phyloP scores from a whole-genome alignment of 2,888 invertebrate species.

The Pimpla rufipes region DNA sequence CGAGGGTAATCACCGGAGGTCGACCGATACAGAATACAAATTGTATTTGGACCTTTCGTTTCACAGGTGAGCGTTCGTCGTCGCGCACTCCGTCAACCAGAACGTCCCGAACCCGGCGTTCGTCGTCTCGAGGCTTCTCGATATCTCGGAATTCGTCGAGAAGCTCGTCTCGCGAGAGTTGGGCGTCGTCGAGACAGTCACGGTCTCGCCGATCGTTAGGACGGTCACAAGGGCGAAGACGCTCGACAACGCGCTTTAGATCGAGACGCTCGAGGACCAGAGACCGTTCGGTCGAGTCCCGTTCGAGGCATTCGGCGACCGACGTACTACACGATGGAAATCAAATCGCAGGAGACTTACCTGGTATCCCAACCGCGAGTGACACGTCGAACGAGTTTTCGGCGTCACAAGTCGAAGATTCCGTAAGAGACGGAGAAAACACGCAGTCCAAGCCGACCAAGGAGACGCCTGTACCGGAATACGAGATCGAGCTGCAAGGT shows the following conservation, averaged over 20 bases:
- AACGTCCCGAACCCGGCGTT: neutral
- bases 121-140: constrained; percentile 26
- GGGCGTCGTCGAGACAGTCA: neutral
- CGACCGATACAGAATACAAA: constrained; percentile 1
- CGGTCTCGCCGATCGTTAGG: neutral
- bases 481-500: constrained; percentile 52
- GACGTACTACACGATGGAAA: constrained; percentile 5
- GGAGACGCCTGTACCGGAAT: constrained; percentile 11
- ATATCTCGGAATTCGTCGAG: neutral
- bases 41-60: constrained; percentile 11
- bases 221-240: neutral
- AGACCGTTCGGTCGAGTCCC: constrained; percentile 30
- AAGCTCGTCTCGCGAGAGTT: constrained; percentile 11
- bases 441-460: constrained; percentile 1
- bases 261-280: constrained; percentile 45
- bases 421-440: neutral
- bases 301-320: constrained; percentile 18
- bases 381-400: neutral
- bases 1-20: neutral
- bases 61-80: constrained; percentile 36
- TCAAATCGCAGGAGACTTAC: neutral
- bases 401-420: constrained; percentile 1
- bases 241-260: constrained; percentile 31
- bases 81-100: constrained; percentile 19
- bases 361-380: neutral